These are phyloP conservation scores for Pherbina coryleti DNA, from an alignment of 2,888 invertebrate genomes.

Conservation along the genomic window DNA sequence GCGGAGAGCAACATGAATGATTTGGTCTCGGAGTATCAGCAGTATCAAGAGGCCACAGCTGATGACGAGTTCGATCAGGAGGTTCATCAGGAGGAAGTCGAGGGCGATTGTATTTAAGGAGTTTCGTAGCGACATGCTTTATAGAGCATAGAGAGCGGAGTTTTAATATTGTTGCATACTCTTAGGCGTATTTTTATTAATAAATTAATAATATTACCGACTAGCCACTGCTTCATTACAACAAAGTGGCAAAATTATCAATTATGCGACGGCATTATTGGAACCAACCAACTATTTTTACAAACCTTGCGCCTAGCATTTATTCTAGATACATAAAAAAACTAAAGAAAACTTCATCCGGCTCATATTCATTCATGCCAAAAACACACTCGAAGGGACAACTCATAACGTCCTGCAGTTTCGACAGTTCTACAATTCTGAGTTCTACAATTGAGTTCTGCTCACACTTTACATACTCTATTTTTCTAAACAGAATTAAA, in stretches of 20 bases:
- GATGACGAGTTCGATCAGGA: constrained; percentile 91
- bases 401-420: too few species aligned
- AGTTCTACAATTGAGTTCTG: too few species aligned
- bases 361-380: background rate
- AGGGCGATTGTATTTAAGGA: constrained; percentile 70
- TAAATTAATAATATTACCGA: background rate
- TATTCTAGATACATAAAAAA: background rate
- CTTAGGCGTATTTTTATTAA: constrained; percentile 42
- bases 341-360: background rate
- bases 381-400: background rate
- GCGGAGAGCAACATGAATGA: constrained; percentile 96
- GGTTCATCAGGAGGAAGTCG: constrained; percentile 76
- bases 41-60: constrained; percentile 91
- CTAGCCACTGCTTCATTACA: background rate
- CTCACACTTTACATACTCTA: too few species aligned
- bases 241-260: background rate
- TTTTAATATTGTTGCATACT: constrained; percentile 54
- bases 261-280: background rate
- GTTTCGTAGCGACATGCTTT: constrained; percentile 39
- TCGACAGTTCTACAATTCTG: too few species aligned
- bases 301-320: background rate
- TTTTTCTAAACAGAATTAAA: too few species aligned
- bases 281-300: background rate
- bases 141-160: constrained; percentile 48
- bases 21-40: constrained; percentile 91